A percentile compares a stretch with the other conserved stretches of the same genome.
Evolutionary conservation across 2,888 invertebrate genomes (phyloP).

Genomic region (Eumerus sabulonum): DNA sequence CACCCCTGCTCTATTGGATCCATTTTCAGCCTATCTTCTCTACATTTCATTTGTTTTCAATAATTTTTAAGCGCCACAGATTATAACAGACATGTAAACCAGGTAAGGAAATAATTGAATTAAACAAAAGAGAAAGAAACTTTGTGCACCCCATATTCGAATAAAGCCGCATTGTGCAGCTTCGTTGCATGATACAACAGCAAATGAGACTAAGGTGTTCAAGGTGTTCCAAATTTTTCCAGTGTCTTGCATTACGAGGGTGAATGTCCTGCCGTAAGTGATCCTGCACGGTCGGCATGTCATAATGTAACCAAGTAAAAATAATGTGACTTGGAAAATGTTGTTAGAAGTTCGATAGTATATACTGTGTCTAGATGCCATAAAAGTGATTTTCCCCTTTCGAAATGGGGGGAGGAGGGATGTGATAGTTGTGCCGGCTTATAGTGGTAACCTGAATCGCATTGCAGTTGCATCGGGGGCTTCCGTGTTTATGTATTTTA

Average conservation of each 20-base stretch:
- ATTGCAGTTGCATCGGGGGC: conserved; percentile 62
- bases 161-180: too few species aligned
- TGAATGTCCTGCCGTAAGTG: conserved; percentile 36
- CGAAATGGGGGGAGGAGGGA: conserved; percentile 26
- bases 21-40: conserved; percentile 15
- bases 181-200: not conserved
- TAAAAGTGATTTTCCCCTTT: conserved; percentile 54
- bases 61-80: conserved; percentile 57
- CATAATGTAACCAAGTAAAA: conserved; percentile 9
- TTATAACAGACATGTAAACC: conserved; percentile 37
- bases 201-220: not conserved
- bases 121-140: conserved; percentile 33
- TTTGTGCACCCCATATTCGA: conserved; percentile 41
- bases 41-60: conserved; percentile 22
- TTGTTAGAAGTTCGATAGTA: conserved; percentile 51
- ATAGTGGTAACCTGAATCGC: conserved; percentile 59
- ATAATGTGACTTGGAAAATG: conserved; percentile 51
- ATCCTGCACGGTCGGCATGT: too few species aligned
- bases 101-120: conserved; percentile 55
- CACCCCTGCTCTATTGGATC: conserved; percentile 52
- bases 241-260: conserved; percentile 15
- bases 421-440: conserved; percentile 57
- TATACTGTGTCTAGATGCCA: conserved; percentile 45
- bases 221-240: conserved; percentile 18
- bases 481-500: conserved; percentile 52